Percentiles rank a stretch among this genome's conserved stretches.
Conservation (phyloP, 2,888 invertebrate genomes). For the Brachyptera risi region DNA sequence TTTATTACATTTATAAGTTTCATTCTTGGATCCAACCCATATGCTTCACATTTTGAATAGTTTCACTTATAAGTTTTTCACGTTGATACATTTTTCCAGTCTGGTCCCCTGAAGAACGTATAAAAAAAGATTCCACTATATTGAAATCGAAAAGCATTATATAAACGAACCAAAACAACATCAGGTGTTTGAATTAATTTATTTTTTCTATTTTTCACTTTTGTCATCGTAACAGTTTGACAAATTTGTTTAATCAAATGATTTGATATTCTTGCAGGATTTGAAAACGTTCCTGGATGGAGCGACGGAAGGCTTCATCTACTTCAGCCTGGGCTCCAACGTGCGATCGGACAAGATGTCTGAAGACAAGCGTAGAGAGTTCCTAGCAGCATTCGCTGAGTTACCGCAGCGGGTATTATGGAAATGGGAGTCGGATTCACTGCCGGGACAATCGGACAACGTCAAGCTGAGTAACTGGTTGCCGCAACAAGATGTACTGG, state of each 20-base stretch:
- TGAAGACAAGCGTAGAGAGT: slow-evolving; percentile 41
- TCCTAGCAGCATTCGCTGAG: slow-evolving; percentile 45
- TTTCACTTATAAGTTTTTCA: too few relatives aligned
- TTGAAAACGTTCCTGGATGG: slow-evolving; percentile 45
- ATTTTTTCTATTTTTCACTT: too few relatives aligned
- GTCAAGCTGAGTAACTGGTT: slow-evolving; percentile 14
- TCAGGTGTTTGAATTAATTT: too few relatives aligned
- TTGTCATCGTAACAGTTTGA: too few relatives aligned
- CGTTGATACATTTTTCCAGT: too few relatives aligned
- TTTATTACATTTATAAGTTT: too few relatives aligned
- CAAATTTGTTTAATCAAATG: too few relatives aligned
- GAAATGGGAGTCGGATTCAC: slow-evolving; percentile 48
- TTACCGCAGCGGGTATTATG: slow-evolving; percentile 47
- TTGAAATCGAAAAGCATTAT: neutral
- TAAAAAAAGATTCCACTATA: too few relatives aligned
- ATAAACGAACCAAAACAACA: neutral
- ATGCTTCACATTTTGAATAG: too few relatives aligned
- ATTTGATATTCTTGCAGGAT: too few relatives aligned
- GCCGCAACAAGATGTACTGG: slow-evolving; percentile 18
- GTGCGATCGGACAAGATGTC: slow-evolving; percentile 47
- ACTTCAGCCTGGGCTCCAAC: slow-evolving; percentile 50
- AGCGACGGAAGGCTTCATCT: slow-evolving; percentile 47
- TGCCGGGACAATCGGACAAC: slow-evolving; percentile 35
- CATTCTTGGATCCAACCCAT: too few relatives aligned
- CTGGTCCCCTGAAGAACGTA: too few relatives aligned